phyloP scores from a whole-genome alignment of 2,113 vertebrate genomes.

The Furnarius figulus region DNA sequence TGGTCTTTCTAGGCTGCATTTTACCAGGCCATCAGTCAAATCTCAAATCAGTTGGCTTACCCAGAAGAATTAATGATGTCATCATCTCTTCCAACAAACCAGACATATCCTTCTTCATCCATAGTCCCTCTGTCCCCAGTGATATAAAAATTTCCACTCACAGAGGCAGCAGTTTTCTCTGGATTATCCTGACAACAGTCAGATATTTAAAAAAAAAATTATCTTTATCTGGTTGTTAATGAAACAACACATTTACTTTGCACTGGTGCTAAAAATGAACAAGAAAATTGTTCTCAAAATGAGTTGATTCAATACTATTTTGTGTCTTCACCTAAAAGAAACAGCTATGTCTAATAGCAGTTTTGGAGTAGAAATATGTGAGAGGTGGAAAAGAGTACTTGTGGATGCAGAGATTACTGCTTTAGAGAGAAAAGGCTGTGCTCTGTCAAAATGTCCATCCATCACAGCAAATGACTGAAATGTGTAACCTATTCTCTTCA shows the following conservation, averaged over 20 bases:
- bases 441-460: background rate
- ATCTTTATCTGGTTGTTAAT: background rate
- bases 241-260: background rate
- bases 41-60: constrained; percentile 45
- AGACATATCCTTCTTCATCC: constrained; percentile 82
- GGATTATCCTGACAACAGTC: constrained; percentile 71
- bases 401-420: background rate
- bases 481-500: background rate
- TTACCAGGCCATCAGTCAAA: background rate
- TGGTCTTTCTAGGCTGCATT: background rate
- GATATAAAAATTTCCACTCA: constrained; percentile 78
- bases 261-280: background rate
- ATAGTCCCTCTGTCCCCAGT: constrained; percentile 77
- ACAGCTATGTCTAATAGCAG: background rate
- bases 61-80: constrained; percentile 83
- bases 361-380: background rate
- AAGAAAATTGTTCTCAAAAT: background rate
- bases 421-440: background rate
- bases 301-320: background rate
- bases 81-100: constrained; percentile 78
- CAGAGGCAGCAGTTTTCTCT: constrained; percentile 76
- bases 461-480: background rate
- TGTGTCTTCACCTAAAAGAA: background rate
- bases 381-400: background rate
- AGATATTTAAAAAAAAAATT: background rate